Evolutionary conservation across 2,888 invertebrate genomes (phyloP), one percentile per base, ranked within the genome.

Genomic region (Tiliacea aurago): DNA sequence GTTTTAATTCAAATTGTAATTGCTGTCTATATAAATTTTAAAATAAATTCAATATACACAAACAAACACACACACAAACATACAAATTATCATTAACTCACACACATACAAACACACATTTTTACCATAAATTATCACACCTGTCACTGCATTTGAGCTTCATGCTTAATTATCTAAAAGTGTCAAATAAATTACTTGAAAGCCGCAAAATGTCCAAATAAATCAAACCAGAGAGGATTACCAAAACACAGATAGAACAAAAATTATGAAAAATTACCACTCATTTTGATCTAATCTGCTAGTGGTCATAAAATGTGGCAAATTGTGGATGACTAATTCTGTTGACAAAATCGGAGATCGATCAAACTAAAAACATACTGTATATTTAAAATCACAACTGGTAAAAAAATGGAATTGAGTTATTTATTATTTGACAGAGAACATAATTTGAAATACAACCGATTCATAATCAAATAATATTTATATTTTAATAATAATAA

Each of bases 401-500:
- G 15, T 43, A 15, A 1, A 47, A 5, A 9, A 49, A 23, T 43
- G 37, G 2, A 23, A 37, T 55, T 43, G 9, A 4, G 13, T 43
- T 20, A n/a, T 53, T 11, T n/a, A 4, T 28, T 15, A 64, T 56
- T 47, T 47, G 73, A 49, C 62, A 70, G 37, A 33, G 33, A 41
- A 45, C 49, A 45, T 82, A 76, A 84, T 85, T 84, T 83, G 68
- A 77, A 78, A 68, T 72, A 76, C 15, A 43, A 73, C 55, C 73
- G 64, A 68, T 51, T 59, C 7, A 33, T 68, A 67, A 65, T 84
- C 28, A 66, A 79, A 81, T 78, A 76, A 72, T 78, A 77, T 65
- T 75, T 76, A 84, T 77, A 82, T 78, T 76, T 65, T 77, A 73
- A 78, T 73, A 73, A 78, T 73, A 73, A 78, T 73, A 58, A 58